Evolutionary conservation across 2,888 invertebrate genomes (phyloP).

Genomic region (Graphium colonna): DNA sequence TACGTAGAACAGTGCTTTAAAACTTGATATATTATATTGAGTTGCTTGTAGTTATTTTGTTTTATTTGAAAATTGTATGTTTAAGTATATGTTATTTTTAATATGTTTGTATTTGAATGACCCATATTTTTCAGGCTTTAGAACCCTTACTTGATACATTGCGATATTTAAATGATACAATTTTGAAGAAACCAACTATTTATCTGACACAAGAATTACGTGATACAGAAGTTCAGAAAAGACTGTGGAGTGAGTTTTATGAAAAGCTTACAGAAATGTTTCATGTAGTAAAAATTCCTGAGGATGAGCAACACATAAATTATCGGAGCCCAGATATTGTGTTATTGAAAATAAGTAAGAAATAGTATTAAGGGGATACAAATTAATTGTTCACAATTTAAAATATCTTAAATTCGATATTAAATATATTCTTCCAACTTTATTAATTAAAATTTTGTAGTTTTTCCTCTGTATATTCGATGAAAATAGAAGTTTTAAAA

Average conservation of each 20-base stretch:
- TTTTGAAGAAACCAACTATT: constrained; percentile 73
- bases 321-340: constrained; percentile 83
- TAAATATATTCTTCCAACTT: too few species aligned
- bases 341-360: constrained; percentile 68
- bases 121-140: constrained; percentile 71
- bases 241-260: constrained; percentile 60
- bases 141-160: constrained; percentile 82
- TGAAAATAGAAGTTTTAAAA: neutral
- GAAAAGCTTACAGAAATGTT: constrained; percentile 53
- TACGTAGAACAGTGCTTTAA: too few species aligned
- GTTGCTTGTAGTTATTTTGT: neutral
- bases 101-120: neutral
- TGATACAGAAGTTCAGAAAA: constrained; percentile 77
- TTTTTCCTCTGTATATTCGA: constrained; percentile 36
- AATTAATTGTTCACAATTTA: too few species aligned
- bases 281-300: constrained; percentile 72
- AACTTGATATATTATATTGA: neutral
- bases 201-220: constrained; percentile 85
- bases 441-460: too few species aligned
- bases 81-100: neutral
- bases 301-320: constrained; percentile 80
- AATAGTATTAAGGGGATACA: constrained; percentile 36
- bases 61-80: neutral
- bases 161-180: constrained; percentile 55
- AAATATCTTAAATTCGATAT: too few species aligned